Percentiles rank a stretch among this genome's conserved stretches.
phyloP scores from a whole-genome alignment of 2,888 invertebrate genomes.

The Plebejus anna region DNA sequence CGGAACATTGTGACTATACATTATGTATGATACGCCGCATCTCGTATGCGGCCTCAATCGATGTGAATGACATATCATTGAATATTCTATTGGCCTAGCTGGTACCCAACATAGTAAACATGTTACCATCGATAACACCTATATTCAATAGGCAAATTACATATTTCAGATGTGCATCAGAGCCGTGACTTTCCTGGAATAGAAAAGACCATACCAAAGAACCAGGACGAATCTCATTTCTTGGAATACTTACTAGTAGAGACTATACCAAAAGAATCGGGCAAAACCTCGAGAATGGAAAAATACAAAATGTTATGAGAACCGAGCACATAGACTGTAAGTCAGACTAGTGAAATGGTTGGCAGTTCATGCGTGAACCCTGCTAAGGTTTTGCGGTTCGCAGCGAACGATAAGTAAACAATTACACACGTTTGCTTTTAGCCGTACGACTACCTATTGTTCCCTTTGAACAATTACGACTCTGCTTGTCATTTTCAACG shows the following conservation, averaged over 20 bases:
- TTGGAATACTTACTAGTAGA: background rate
- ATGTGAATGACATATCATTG: slow-evolving; percentile 76
- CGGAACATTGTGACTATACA: slow-evolving; percentile 59
- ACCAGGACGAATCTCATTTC: background rate
- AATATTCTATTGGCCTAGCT: slow-evolving; percentile 72
- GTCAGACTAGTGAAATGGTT: slow-evolving; percentile 17
- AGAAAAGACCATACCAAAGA: background rate
- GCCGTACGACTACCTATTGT: slow-evolving; percentile 57
- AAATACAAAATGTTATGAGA: slow-evolving; percentile 32
- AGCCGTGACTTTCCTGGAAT: background rate
- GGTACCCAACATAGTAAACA: slow-evolving; percentile 72
- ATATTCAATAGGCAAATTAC: slow-evolving; percentile 60
- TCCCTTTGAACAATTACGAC: slow-evolving; percentile 42
- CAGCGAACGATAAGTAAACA: slow-evolving; percentile 52
- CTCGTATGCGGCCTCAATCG: slow-evolving; percentile 73
- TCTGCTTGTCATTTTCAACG: slow-evolving; percentile 22
- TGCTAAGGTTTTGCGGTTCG: slow-evolving; percentile 46
- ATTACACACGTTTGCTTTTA: slow-evolving; percentile 59
- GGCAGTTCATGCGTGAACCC: slow-evolving; percentile 25
- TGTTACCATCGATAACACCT: slow-evolving; percentile 66
- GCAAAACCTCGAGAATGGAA: background rate
- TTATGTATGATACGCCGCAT: slow-evolving; percentile 66
- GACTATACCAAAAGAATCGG: background rate
- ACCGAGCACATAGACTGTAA: slow-evolving; percentile 10
- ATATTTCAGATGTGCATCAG: background rate